phyloP scores from a whole-genome alignment of 2,888 invertebrate species.

The Ryuthela nishihirai region DNA sequence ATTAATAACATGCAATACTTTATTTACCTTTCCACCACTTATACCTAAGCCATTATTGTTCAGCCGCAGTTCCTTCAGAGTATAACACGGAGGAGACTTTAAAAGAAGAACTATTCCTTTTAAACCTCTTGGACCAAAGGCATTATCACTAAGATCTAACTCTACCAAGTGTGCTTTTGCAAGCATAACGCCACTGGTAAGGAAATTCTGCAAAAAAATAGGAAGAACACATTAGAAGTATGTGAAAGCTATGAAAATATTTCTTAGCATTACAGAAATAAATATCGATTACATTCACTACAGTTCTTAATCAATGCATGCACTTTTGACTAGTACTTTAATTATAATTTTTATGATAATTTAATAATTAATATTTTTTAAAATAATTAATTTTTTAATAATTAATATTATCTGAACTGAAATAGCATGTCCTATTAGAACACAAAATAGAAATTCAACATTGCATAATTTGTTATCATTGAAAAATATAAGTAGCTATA shows the following conservation, averaged over 20 bases:
- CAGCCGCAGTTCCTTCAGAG: constrained; percentile 73
- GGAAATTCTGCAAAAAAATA: constrained; percentile 57
- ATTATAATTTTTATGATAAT: too few species aligned
- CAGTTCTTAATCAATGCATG: too few species aligned
- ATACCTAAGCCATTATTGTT: constrained; percentile 96
- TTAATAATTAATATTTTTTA: too few species aligned
- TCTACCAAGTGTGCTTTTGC: constrained; percentile 76
- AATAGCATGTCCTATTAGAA: too few species aligned
- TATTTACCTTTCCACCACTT: constrained; percentile 66
- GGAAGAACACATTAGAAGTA: constrained; percentile 31
- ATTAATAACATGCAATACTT: constrained; percentile 8
- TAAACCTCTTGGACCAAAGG: constrained; percentile 93
- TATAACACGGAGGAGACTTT: constrained; percentile 76
- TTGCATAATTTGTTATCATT: too few species aligned
- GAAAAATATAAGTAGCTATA: too few species aligned
- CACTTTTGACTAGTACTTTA: too few species aligned
- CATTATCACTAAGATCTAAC: constrained; percentile 93
- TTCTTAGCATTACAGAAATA: too few species aligned
- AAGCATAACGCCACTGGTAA: constrained; percentile 74
- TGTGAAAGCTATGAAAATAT: constrained; percentile 21
- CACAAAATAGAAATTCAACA: too few species aligned
- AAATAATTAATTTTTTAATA: too few species aligned
- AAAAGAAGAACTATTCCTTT: constrained; percentile 78
- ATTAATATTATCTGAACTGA: too few species aligned
- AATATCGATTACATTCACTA: too few species aligned